Evolutionary conservation across 2,797 vertebrate species (phyloP), one percentile per base, ranked within the genome.

Genomic region (Melopsittacus undulatus): DNA sequence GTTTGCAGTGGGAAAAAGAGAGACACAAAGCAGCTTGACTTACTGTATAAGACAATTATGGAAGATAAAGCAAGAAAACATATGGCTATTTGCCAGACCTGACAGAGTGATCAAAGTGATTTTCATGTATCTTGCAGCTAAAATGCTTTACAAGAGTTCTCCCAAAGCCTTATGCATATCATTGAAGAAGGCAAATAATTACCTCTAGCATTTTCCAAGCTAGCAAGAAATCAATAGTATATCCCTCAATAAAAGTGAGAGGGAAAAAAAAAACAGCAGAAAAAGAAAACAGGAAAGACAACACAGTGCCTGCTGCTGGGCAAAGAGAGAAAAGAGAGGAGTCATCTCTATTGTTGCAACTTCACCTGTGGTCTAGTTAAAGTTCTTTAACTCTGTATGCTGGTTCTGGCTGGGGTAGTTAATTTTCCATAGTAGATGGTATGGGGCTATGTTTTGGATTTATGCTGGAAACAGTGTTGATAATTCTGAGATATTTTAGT

Each of bases 71-170:
- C 38, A 92, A 80, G 63, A 84, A 83, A 79, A 85, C 40, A 87
- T 79, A 87, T 8, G 40, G 83, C 86, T 83, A 79, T 95, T 91
- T 91, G 72, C 83, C 72, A 89, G 86, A 80, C 68, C 69, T 73
- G 85, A 88, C 68, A 66, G 38, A 93, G 64, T 17, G 46, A 66
- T 69, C 49, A 36, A 32, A 80, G 68, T 34, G 63, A 77, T 90
- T 93, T 67, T 90, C 76, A 59, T 38, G 84, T 54, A 43, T 64
- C 48, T 84, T 78, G 52, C 57, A 64, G 29, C 79, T 79, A 67
- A 82, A 92, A 79, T 29, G 57, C 27, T 89, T 84, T 59, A 43
- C 11, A 56, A 52, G 40, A 91, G 45, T 7, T 7, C 17, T 92
- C 81, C 49, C n/a, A 68, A 78, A 82, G 32, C 13, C 20, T 82